Evolutionary conservation across 2,113 vertebrate genomes (phyloP).

Genomic region (Aegithalos caudatus): DNA sequence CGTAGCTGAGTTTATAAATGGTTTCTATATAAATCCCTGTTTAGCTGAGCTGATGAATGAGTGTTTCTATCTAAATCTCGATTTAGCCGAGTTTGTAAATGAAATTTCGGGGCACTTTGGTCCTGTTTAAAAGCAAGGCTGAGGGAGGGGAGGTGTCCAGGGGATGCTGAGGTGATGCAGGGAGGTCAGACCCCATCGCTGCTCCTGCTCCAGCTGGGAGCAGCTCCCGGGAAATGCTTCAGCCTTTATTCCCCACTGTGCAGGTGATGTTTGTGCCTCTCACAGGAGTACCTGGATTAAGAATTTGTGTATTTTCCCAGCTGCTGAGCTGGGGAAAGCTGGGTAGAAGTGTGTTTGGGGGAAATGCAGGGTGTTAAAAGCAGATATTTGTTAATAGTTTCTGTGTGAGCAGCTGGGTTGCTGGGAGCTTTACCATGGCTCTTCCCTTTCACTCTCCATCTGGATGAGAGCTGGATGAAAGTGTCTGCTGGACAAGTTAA

Average conservation of each 20-base stretch:
- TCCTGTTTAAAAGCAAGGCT: background rate
- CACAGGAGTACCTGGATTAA: background rate
- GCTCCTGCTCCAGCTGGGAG: background rate
- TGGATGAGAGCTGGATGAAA: background rate
- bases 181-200: background rate
- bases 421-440: background rate
- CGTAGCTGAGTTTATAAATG: background rate
- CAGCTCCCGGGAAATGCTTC: background rate
- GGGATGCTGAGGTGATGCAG: background rate
- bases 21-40: fast-evolving
- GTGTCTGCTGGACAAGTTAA: background rate
- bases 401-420: background rate
- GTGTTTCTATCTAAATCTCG: fast-evolving
- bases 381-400: background rate
- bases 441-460: slow-evolving; percentile 33
- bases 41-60: background rate
- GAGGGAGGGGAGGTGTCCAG: background rate
- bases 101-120: background rate
- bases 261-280: background rate
- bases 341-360: background rate
- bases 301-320: background rate
- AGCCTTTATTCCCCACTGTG: background rate
- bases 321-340: background rate
- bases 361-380: background rate
- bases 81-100: background rate